Evolutionary conservation across 2,888 invertebrate species (phyloP), one percentile per base, ranked within the genome.

Genomic region (Nasonia oneida): DNA sequence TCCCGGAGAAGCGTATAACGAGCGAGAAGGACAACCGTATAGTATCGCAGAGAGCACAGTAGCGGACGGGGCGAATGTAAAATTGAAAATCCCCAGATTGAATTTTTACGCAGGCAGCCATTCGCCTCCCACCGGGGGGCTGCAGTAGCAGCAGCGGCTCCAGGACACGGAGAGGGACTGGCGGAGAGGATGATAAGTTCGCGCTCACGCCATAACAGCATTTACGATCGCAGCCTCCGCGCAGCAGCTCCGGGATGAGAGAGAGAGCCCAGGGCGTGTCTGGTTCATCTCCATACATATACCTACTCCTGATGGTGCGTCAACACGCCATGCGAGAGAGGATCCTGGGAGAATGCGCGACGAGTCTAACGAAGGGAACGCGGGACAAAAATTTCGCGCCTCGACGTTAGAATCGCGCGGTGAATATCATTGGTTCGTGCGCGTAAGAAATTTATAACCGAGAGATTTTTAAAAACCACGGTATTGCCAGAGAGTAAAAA

Each of bases 201-300:
- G 73, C 78, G 50, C 39, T 39, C 77, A 37, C 67, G 47, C 70
- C 75, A 80, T 86, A 86, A 79, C 79, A 70, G 75, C 70, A 83
- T 86, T 83, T 86, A 85, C 85, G 85, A 85, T 77, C 81, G 83
- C 23, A 42, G 53, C 57, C 29, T 23, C 64, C 73, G 10, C 70
- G 47, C 64, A 33, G 75, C 39, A 37, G 78, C 42, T 50, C n/a
- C 37, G 57, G 29, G 73, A 47, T 6, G 67, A 47, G 42, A 78
- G 47, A 64, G 50, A 74, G 47, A 77, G 47, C 71, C 78, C 84
- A 85, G 87, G 88, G 88, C 87, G 87, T 87, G 88, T 88, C 88
- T 88, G 79, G 64, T 87, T 89, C 89, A 88, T 89, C 89, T 89
- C 88, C 89, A 89, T 90, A 90, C n/a, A 61, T 53, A 53, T 53